phyloP scores from a whole-genome alignment of 2,797 vertebrate genomes.

The Micropoecilia bifurca region DNA sequence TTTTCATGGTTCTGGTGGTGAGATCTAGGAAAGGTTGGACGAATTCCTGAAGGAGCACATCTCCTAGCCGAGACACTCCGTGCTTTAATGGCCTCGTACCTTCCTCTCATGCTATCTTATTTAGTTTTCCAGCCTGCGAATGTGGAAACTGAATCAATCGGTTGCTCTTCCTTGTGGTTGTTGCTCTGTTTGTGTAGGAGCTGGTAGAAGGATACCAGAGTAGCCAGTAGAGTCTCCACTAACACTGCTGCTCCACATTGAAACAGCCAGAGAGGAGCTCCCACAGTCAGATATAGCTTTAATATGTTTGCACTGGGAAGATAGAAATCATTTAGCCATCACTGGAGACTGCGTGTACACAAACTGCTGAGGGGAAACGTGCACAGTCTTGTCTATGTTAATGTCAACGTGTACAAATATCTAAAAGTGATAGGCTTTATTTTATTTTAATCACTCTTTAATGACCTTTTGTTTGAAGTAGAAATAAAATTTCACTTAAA shows the following conservation, averaged over 20 bases:
- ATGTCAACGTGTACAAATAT: conserved; percentile 4
- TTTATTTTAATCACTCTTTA: neutral
- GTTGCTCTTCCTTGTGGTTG: conserved; percentile 62
- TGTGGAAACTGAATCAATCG: conserved; percentile 61
- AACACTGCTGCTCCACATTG: conserved; percentile 58
- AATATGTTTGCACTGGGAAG: conserved; percentile 60
- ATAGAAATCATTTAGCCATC: conserved; percentile 55
- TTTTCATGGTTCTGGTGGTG: conserved; percentile 40
- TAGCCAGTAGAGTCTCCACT: conserved; percentile 48
- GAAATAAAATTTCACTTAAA: neutral
- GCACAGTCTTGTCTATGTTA: conserved; percentile 6
- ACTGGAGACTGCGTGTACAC: conserved; percentile 15
- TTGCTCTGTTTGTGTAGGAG: conserved; percentile 64
- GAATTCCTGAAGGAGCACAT: conserved; percentile 22
- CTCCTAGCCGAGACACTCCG: neutral
- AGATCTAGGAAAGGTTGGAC: conserved; percentile 11
- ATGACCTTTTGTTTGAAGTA: neutral
- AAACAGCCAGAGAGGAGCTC: conserved; percentile 51
- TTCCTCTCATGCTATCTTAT: conserved; percentile 55
- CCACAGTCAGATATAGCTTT: conserved; percentile 68
- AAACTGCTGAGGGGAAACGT: conserved; percentile 20
- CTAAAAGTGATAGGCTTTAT: neutral
- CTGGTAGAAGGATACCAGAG: conserved; percentile 51
- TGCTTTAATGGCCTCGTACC: conserved; percentile 32
- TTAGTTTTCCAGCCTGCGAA: conserved; percentile 72